These are phyloP conservation scores for Heliocidaris tuberculata DNA, from an alignment of 35 echinoderm and acorn worm species.

Conservation along the genomic window DNA sequence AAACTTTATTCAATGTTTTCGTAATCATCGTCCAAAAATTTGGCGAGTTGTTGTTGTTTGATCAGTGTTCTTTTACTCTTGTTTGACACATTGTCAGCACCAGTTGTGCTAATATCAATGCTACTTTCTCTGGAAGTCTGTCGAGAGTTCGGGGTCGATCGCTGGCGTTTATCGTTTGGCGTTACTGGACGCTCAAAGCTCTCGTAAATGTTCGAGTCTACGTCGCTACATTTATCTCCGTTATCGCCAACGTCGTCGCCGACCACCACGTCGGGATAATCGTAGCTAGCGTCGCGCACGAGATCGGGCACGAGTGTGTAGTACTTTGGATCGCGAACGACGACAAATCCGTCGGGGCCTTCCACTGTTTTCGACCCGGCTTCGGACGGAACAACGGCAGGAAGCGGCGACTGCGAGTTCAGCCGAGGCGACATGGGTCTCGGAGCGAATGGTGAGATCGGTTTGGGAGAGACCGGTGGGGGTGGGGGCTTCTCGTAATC, in stretches of 20 bases:
- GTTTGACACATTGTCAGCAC: neutral
- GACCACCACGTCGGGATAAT: slow-evolving; percentile 24
- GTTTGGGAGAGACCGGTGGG: neutral
- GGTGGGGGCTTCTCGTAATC: slow-evolving; percentile 2
- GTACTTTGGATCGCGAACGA: slow-evolving; percentile 38
- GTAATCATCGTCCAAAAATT: slow-evolving; percentile 41
- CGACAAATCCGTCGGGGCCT: neutral
- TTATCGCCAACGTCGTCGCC: neutral
- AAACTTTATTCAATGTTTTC: slow-evolving; percentile 7
- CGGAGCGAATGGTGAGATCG: slow-evolving; percentile 1
- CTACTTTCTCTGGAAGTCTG: neutral
- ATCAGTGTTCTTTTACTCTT: neutral
- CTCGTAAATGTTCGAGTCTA: slow-evolving; percentile 34
- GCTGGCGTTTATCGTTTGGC: neutral
- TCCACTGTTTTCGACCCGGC: neutral
- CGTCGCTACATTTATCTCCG: neutral
- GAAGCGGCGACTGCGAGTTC: neutral
- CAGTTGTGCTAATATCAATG: neutral
- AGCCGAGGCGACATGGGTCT: neutral
- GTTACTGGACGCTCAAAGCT: slow-evolving; percentile 37
- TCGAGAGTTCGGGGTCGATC: neutral
- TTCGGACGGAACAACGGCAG: neutral
- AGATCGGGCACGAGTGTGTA: slow-evolving; percentile 19
- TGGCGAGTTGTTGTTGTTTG: slow-evolving; percentile 28
- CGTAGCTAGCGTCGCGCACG: slow-evolving; percentile 32